phyloP scores from a whole-genome alignment of 2,888 invertebrate species.

The Paralinhomoeus sp. region DNA sequence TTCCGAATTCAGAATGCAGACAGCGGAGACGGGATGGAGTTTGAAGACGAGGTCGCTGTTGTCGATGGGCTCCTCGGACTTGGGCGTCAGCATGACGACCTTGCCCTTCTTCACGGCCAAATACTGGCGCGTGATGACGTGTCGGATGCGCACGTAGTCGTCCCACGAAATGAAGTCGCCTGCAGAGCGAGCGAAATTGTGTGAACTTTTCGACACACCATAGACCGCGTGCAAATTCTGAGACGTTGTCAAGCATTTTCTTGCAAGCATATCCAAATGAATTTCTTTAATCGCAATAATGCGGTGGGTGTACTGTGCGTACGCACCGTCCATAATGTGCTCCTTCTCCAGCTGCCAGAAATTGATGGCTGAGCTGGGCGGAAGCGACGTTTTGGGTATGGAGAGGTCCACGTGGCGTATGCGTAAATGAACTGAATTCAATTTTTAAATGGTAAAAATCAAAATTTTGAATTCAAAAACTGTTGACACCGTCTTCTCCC shows the following conservation, averaged over 20 bases:
- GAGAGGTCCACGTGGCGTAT: conserved; percentile 22
- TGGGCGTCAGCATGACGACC: conserved; percentile 11
- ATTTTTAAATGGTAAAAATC: too few relatives aligned
- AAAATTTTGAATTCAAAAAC: too few relatives aligned
- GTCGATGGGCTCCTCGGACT: conserved; percentile 14
- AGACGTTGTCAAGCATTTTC: too few relatives aligned
- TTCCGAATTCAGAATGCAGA: conserved; percentile 8
- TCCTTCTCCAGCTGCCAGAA: conserved; percentile 27
- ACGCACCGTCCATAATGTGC: not conserved
- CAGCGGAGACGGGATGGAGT: conserved; percentile 26
- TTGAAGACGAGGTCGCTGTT: conserved; percentile 25
- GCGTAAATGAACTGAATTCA: conserved; percentile 22
- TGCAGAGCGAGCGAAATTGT: too few relatives aligned
- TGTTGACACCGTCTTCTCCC: not conserved
- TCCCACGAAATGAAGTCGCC: conserved; percentile 25
- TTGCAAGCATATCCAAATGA: too few relatives aligned
- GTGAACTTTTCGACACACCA: too few relatives aligned
- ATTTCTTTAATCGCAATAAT: too few relatives aligned
- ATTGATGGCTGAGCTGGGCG: conserved; percentile 26
- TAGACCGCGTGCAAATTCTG: too few relatives aligned
- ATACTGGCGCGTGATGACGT: conserved; percentile 25
- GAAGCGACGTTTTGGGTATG: conserved; percentile 25
- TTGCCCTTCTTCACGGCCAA: conserved; percentile 25
- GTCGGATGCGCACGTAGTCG: conserved; percentile 24
- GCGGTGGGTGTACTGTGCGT: not conserved